Base-by-base conservation (phyloP, 30 jellyfish, hydroid and myxozoan genomes). In the Phacellophora camtschatica region DNA sequence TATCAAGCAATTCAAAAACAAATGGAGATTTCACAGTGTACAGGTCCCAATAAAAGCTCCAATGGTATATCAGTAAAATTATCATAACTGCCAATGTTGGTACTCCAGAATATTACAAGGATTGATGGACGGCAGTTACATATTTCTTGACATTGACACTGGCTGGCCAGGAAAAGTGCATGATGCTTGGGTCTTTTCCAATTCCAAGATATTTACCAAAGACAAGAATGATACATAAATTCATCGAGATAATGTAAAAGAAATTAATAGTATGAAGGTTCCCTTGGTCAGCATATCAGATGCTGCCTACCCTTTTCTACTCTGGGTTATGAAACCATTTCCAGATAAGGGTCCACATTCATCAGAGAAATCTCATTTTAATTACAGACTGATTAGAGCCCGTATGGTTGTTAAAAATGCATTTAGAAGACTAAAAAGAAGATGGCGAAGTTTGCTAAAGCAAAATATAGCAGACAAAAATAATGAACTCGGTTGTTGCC, bases 121-220 rank as follows among this genome's bases (percentile, higher is more conserved):
- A 22, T n/a, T 62, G 10, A 10, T 62, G 20, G 76, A 62, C 61
- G 16, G 63, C 59, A 22, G 12, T 20, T 62, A 62, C 11, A 5
- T 8, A 20, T 62, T 62, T 62, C 22, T 29, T 5, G 76, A 62
- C 59, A 29, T n/a, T 5, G 29, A 62, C 31, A 18, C 29, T 16
- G 76, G 76, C 8, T 62, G 76, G 76, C 76, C 82, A 30, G 74
- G 84, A 20, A 70, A 70, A 46, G 84, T 70, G 3, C 81, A 66
- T 27, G 66, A 66, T 66, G 81, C 81, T 69, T 12, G 84, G 50
- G 76, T 43, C 10, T 70, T 70, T 43, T 37, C 76, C 16, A 70
- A 70, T 27, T 70, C 84, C 8, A 24, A 8, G 11, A 6, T 70
- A 4, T 70, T 8, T 25, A 19, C 15, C 49, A 18, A 70, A 70